Evolutionary conservation across 2,888 invertebrate species (phyloP), one percentile per base, ranked within the genome.

Genomic region (Perizoma affinitatum): DNA sequence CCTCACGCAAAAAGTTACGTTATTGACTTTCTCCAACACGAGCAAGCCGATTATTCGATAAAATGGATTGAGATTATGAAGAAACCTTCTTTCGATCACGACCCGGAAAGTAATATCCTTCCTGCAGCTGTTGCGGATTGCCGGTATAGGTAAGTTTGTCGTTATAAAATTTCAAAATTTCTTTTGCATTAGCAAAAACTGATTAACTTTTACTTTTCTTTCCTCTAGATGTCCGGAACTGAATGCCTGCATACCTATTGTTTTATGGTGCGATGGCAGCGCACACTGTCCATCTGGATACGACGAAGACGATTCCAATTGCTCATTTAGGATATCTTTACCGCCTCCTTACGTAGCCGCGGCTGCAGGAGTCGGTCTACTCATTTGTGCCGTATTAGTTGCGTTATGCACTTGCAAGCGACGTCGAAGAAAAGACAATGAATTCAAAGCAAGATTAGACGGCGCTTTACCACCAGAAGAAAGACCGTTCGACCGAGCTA

Each of bases 11-110:
- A 95, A 64, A 96, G 96, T 79, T 96, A 95, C 72, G 94, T 96
- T 48, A 94, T 96, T 51, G 96, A 96, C 82, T 96, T 96, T 80
- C 82, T 96, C 40, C 96, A 96, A 78, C 93, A 94, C 51, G 96
- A 96, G 76, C 94, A 94, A 10, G 96, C 96, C 0, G 95, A 94
- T 79, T 96, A 96, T 82, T 93, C 94, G 43, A 95, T 96, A 50
- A 95, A 95, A 71, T 96, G 96, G 96, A 95, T 96, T 87, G 96
- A 96, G 72, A 94, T 96, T 38, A 95, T 95, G 65, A 96, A 94
- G 77, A 94, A 95, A 75, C 93, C 94, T 22, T 78, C 84, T 22
- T 87, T 87, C 63, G 76, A 94, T 88, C 69, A 86, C 84, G 80
- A 93, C 83, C 70, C 88, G 74, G 79, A 94, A 75, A 93, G 94